phyloP scores from a whole-genome alignment of 92 coral and sea anemone genomes.

The Parazoanthus darwini region DNA sequence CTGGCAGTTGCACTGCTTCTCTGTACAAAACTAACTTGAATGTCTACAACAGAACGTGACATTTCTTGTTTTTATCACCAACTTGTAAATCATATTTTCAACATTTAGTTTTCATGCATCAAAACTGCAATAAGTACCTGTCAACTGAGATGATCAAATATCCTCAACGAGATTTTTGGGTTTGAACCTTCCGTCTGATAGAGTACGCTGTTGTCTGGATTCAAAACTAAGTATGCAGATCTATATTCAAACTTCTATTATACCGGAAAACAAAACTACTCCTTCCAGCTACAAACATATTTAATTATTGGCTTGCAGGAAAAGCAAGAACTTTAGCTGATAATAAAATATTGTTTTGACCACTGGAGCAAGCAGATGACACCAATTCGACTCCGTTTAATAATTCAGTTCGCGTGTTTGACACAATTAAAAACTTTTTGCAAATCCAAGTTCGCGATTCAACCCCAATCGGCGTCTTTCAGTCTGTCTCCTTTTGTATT shows the following conservation, averaged over 20 bases:
- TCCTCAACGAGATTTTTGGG: background rate
- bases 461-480: background rate
- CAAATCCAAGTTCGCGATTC: background rate
- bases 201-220: background rate
- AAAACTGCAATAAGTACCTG: background rate
- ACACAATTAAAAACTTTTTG: background rate
- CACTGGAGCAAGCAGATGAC: background rate
- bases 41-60: background rate
- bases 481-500: background rate
- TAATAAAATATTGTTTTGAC: background rate
- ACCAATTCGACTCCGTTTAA: slow-evolving; percentile 1
- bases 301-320: background rate
- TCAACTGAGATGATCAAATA: background rate
- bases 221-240: background rate
- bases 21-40: background rate
- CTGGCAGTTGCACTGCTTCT: background rate
- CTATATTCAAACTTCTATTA: background rate
- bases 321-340: background rate
- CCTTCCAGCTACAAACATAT: background rate
- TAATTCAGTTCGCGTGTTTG: slow-evolving; percentile 29
- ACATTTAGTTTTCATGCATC: background rate
- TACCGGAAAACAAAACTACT: background rate
- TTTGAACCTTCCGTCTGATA: background rate
- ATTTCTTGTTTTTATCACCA: background rate
- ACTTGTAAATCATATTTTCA: background rate